A percentile compares a stretch with the other conserved stretches of the same genome.
Conservation (phyloP, 2,888 invertebrate genomes). For the Microchrysa polita region DNA sequence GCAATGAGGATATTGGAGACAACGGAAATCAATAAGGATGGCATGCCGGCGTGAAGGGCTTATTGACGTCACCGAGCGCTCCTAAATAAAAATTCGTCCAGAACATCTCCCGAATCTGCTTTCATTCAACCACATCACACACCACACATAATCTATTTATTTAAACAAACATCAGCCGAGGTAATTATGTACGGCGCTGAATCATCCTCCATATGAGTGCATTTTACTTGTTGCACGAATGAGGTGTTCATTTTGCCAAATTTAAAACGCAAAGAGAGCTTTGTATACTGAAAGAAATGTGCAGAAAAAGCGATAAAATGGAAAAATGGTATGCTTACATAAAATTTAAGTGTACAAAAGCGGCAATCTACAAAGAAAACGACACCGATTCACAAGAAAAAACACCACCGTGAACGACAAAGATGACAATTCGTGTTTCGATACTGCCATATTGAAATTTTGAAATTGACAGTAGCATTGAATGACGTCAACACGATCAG, state of each 20-base stretch:
- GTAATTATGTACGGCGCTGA: conserved; percentile 13
- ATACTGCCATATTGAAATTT: conserved; percentile 36
- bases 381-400: background rate
- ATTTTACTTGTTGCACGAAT: conserved; percentile 33
- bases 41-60: background rate
- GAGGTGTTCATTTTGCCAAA: background rate
- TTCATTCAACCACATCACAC: no score
- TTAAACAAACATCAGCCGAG: no score
- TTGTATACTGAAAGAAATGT: background rate
- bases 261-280: background rate
- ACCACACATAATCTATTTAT: no score
- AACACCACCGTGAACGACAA: background rate
- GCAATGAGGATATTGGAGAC: conserved; percentile 3
- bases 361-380: background rate
- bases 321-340: background rate
- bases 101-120: background rate
- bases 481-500: conserved; percentile 38
- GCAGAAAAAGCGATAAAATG: background rate
- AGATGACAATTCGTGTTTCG: conserved; percentile 25
- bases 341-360: background rate
- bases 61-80: background rate
- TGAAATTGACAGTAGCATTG: conserved; percentile 18
- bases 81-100: no score
- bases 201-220: conserved; percentile 15
- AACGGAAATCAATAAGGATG: conserved; percentile 26